A percentile compares a stretch with the other conserved stretches of the same genome.
phyloP scores from a whole-genome alignment of 2,113 vertebrate genomes.

The Patagioenas fasciata region DNA sequence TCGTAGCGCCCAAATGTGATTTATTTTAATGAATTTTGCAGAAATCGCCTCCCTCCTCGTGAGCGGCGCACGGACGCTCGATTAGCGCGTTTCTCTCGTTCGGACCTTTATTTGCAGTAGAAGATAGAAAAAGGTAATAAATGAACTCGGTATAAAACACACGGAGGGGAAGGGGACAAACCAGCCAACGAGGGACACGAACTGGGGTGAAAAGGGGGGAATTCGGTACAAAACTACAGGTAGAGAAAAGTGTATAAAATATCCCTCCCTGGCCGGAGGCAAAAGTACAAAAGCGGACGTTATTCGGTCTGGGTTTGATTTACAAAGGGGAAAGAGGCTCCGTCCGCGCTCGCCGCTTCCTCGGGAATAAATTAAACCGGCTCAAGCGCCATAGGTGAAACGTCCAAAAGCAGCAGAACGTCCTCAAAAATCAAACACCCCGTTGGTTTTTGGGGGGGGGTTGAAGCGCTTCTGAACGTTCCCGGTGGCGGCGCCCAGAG shows the following conservation, averaged over 20 bases:
- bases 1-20: too few relatives aligned
- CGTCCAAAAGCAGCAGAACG: background rate
- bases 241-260: constrained; percentile 46
- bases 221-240: constrained; percentile 55
- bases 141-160: constrained; percentile 47
- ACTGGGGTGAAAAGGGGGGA: background rate
- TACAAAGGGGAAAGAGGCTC: background rate
- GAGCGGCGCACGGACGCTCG: too few relatives aligned
- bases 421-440: background rate
- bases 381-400: background rate
- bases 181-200: background rate
- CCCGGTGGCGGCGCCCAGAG: background rate
- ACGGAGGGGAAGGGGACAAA: background rate
- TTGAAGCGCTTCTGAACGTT: background rate
- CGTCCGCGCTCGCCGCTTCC: too few relatives aligned
- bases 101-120: constrained; percentile 16
- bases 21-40: too few relatives aligned
- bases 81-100: too few relatives aligned
- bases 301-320: background rate
- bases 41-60: too few relatives aligned
- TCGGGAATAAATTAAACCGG: background rate
- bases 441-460: background rate
- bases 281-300: constrained; percentile 17
- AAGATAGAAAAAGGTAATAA: constrained; percentile 42
- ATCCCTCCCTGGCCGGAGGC: background rate